Percentiles rank a stretch among this genome's conserved stretches.
phyloP scores from a whole-genome alignment of 92 coral and sea anemone genomes.

The Epizoanthus fatuus region DNA sequence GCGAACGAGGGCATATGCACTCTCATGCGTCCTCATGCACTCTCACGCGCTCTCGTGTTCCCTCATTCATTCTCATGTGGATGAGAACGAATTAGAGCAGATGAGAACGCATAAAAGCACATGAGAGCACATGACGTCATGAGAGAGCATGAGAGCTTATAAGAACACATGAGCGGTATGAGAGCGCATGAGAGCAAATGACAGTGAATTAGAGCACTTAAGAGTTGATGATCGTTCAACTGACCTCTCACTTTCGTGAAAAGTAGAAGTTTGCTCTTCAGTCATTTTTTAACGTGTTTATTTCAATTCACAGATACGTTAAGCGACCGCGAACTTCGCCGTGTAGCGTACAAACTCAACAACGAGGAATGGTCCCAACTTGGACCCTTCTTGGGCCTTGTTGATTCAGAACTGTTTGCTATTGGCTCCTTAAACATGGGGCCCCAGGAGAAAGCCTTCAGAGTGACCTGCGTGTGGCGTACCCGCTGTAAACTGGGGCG shows the following conservation, averaged over 20 bases:
- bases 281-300: not conserved
- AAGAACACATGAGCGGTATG: too few species aligned
- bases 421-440: conserved; percentile 88
- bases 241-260: not conserved
- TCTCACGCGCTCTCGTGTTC: too few species aligned
- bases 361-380: conserved; percentile 98
- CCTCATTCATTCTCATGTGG: too few species aligned
- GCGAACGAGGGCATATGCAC: too few species aligned
- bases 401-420: conserved; percentile 85
- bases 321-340: conserved; percentile 98
- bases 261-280: not conserved
- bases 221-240: too few species aligned
- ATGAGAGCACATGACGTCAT: too few species aligned
- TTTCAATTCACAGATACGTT: conserved; percentile 63
- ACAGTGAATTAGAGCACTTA: too few species aligned
- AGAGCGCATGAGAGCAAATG: too few species aligned
- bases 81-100: too few species aligned
- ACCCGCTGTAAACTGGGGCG: conserved; percentile 73
- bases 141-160: too few species aligned
- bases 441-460: conserved; percentile 95
- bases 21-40: too few species aligned
- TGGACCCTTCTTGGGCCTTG: conserved; percentile 89
- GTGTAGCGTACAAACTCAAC: conserved; percentile 94
- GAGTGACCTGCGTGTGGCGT: conserved; percentile 87
- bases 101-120: too few species aligned